These are phyloP conservation scores for Pegea sp. DNA, from an alignment of 23 tunicate species.

Conservation along the genomic window DNA sequence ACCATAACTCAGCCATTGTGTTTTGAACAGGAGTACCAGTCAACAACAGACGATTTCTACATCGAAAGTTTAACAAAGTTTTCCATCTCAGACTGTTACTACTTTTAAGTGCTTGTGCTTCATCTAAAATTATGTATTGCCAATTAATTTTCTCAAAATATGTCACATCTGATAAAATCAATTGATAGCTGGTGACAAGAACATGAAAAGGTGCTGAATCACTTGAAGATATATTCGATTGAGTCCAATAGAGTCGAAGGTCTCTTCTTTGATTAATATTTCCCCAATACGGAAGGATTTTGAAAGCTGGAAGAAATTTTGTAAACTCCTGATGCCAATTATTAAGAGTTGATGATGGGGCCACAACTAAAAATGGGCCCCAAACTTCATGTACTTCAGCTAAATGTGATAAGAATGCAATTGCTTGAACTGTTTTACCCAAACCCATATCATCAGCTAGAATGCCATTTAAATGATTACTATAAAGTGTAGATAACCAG, in stretches of 20 bases:
- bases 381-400: conserved; percentile 43
- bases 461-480: conserved; percentile 51
- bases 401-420: conserved; percentile 45
- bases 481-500: conserved; percentile 44
- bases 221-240: conserved; percentile 1
- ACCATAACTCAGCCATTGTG: conserved; percentile 87
- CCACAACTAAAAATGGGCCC: conserved; percentile 82
- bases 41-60: conserved; percentile 40
- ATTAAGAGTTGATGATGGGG: conserved; percentile 68
- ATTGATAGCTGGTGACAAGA: conserved; percentile 56
- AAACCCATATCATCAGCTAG: conserved; percentile 86
- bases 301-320: conserved; percentile 36
- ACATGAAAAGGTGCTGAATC: conserved; percentile 45
- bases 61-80: conserved; percentile 43
- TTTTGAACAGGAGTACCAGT: conserved; percentile 81
- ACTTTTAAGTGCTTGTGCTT: conserved; percentile 77
- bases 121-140: conserved; percentile 67
- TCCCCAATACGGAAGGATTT: conserved; percentile 77
- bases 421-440: conserved; percentile 73
- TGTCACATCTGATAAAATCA: conserved; percentile 51
- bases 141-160: conserved; percentile 64
- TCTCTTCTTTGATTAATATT: conserved; percentile 45
- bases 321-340: conserved; percentile 88
- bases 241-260: conserved; percentile 54
- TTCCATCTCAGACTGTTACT: conserved; percentile 53